These are phyloP conservation scores for Saccopteryx bilineata DNA, from an alignment of 2,113 vertebrate species.

Conservation along the genomic window DNA sequence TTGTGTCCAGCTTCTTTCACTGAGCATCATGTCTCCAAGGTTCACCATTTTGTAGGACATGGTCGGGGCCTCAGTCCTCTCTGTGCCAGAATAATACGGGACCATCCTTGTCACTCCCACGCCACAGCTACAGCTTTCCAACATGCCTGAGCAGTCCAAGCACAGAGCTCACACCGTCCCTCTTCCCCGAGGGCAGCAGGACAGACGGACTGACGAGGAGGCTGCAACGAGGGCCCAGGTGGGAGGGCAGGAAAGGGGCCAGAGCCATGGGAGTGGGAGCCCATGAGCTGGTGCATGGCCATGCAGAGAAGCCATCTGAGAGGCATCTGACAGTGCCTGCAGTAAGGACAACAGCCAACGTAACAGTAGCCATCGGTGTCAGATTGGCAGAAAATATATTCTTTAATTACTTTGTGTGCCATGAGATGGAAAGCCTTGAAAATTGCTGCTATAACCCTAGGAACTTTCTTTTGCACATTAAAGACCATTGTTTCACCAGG, in stretches of 20 bases:
- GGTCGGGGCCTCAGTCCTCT: background rate
- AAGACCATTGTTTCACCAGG: background rate
- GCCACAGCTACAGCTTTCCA: background rate
- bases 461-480: background rate
- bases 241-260: background rate
- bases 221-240: accelerated
- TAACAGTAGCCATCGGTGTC: too few relatives aligned
- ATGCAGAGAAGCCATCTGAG: too few relatives aligned
- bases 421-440: too few relatives aligned
- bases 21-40: background rate
- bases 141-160: background rate
- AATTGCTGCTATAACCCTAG: background rate
- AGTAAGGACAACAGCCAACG: background rate
- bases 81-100: accelerated
- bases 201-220: too few relatives aligned
- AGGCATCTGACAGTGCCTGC: too few relatives aligned
- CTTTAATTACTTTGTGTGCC: too few relatives aligned
- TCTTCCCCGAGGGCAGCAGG: background rate
- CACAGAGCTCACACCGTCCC: accelerated
- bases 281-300: too few relatives aligned
- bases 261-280: too few relatives aligned
- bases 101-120: background rate
- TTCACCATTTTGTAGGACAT: background rate
- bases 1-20: background rate
- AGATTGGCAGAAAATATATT: too few relatives aligned